Evolutionary conservation across 2,797 vertebrate genomes (phyloP).

Genomic region (Tympanoctomys barrerae): DNA sequence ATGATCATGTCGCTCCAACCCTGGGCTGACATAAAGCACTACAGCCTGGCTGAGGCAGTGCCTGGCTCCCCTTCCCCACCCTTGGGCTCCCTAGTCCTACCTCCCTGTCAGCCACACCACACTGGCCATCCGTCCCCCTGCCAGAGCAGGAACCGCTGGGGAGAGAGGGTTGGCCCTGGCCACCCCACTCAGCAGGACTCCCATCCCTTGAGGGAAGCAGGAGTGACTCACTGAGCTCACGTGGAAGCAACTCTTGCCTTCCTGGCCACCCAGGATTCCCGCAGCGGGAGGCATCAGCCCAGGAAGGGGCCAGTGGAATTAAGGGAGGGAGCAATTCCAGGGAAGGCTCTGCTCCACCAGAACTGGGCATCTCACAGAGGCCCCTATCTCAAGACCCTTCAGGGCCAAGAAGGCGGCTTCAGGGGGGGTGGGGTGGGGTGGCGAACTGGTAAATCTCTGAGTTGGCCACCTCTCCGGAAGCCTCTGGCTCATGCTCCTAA

Average conservation of each 20-base stretch:
- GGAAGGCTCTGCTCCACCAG: not conserved
- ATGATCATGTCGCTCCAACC: not conserved
- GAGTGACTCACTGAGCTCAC: slow-evolving; percentile 70
- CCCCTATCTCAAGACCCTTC: not conserved
- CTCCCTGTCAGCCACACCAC: not conserved
- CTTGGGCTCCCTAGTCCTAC: fast-evolving
- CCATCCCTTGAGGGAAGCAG: not conserved
- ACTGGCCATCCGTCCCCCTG: not conserved
- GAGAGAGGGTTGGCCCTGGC: not conserved
- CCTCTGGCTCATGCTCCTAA: not conserved
- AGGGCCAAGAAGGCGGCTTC: not conserved
- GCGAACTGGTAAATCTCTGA: not conserved
- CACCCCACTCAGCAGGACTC: not conserved
- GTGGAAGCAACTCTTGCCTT: slow-evolving; percentile 34
- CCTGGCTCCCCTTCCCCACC: too few species aligned
- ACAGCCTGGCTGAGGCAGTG: not conserved
- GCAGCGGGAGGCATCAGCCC: not conserved
- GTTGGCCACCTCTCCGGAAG: not conserved
- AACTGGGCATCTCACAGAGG: not conserved
- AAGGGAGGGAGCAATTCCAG: not conserved
- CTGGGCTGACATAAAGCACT: not conserved
- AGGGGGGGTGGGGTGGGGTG: not conserved
- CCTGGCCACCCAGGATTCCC: slow-evolving; percentile 36
- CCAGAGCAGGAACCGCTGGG: not conserved
- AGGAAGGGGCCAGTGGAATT: not conserved